A percentile compares a stretch with the other conserved stretches of the same genome.
These are phyloP conservation scores for Micrastur ruficollis DNA, from an alignment of 2,797 vertebrate species.

Conservation along the genomic window DNA sequence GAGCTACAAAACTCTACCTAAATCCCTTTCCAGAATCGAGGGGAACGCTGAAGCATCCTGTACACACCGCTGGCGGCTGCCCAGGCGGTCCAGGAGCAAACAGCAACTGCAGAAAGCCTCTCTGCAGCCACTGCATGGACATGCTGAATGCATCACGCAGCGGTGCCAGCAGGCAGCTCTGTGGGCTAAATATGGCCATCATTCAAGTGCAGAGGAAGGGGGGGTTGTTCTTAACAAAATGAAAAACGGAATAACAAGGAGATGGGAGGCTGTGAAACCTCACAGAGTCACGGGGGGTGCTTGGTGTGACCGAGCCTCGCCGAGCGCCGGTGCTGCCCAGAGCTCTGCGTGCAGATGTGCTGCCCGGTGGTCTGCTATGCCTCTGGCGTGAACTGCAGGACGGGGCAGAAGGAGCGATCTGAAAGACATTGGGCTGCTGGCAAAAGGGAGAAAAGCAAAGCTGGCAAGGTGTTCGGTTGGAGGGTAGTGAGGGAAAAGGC, in stretches of 20 bases:
- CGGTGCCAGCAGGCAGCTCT: neutral
- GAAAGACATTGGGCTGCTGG: neutral
- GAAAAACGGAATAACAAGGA: neutral
- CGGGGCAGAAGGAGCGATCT: neutral
- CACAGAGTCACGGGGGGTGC: too few relatives aligned
- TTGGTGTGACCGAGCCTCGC: neutral
- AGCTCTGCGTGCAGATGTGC: too few relatives aligned
- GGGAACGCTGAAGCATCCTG: neutral
- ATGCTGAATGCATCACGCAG: fast-evolving
- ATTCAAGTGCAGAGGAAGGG: neutral
- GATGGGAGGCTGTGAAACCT: neutral
- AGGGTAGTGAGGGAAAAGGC: neutral
- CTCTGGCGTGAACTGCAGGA: neutral
- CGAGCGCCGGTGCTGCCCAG: neutral
- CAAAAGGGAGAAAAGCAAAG: neutral
- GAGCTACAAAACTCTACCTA: neutral
- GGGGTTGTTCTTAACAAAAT: neutral
- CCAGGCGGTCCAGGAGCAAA: neutral
- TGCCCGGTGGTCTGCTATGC: neutral
- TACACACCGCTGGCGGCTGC: fast-evolving
- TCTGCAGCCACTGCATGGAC: neutral
- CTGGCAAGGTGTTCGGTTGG: neutral
- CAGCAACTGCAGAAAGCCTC: neutral
- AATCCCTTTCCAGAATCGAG: neutral
- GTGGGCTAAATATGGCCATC: fast-evolving